These are phyloP conservation scores for Arctia plantaginis DNA, from an alignment of 2,888 invertebrate species.

Conservation along the genomic window DNA sequence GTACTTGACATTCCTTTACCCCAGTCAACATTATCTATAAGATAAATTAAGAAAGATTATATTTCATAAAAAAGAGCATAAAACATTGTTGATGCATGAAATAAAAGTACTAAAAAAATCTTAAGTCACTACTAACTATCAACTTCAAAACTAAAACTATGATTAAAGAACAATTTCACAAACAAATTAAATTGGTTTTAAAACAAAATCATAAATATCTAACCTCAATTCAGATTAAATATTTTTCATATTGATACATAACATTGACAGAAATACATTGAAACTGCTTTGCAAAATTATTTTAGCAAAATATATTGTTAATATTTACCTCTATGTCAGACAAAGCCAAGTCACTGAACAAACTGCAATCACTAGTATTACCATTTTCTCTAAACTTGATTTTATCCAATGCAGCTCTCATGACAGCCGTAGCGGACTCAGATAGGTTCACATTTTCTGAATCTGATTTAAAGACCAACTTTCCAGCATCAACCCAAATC, in stretches of 20 bases:
- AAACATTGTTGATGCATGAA: no score
- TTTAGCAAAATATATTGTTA: constrained; percentile 1
- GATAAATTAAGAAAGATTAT: not conserved
- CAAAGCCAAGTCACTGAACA: constrained; percentile 85
- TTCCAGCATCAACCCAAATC: constrained; percentile 89
- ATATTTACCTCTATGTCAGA: constrained; percentile 85
- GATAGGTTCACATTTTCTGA: constrained; percentile 83
- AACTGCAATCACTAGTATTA: constrained; percentile 64
- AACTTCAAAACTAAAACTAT: no score
- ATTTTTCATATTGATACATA: no score
- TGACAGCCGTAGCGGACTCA: constrained; percentile 90
- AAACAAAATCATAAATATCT: no score
- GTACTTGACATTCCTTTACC: constrained; percentile 81
- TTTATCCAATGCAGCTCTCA: constrained; percentile 91
- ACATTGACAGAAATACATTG: not conserved
- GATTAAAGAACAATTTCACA: no score
- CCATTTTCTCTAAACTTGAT: constrained; percentile 82
- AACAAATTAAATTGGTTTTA: no score
- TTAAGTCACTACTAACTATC: no score
- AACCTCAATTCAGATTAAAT: no score
- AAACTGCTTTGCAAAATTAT: not conserved
- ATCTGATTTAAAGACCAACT: constrained; percentile 86
- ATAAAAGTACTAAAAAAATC: no score
- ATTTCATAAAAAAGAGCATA: no score
- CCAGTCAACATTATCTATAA: constrained; percentile 83